A percentile compares a stretch with the other conserved stretches of the same genome.
Evolutionary conservation across 1,140 invertebrate species (phyloP).

Genomic region (Bombus polaris): DNA sequence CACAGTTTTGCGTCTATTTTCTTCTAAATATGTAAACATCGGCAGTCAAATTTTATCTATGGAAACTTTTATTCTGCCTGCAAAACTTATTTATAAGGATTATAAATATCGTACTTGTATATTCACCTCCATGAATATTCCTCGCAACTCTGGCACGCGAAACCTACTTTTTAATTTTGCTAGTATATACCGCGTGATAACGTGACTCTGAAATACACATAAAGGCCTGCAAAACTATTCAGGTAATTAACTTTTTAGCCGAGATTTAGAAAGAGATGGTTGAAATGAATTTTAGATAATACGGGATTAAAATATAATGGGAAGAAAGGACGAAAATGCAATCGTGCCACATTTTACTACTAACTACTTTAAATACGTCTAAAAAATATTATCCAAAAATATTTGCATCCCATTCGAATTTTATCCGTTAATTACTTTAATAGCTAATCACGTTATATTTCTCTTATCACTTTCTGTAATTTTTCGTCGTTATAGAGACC

Average conservation of each 20-base stretch:
- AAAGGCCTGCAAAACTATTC: background rate
- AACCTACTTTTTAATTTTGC: background rate
- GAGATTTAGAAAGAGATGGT: background rate
- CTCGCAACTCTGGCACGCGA: background rate
- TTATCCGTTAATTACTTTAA: background rate
- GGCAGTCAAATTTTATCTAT: background rate
- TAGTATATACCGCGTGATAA: background rate
- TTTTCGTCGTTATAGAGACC: background rate
- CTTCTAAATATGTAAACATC: background rate
- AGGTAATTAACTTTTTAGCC: background rate
- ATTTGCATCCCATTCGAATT: background rate
- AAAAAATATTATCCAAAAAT: background rate
- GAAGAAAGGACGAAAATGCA: background rate
- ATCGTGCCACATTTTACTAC: no score
- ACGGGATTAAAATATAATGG: background rate
- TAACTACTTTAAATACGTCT: background rate
- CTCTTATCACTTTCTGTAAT: background rate
- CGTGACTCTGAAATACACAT: background rate
- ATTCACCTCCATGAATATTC: background rate
- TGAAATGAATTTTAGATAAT: slow-evolving; percentile 18
- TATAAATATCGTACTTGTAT: background rate
- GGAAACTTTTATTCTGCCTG: background rate
- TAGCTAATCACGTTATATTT: background rate
- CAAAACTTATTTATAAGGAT: background rate
- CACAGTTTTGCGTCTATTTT: background rate